Evolutionary conservation across 2,888 invertebrate species (phyloP), one percentile per base, ranked within the genome.

Genomic region (Apodemia zela): DNA sequence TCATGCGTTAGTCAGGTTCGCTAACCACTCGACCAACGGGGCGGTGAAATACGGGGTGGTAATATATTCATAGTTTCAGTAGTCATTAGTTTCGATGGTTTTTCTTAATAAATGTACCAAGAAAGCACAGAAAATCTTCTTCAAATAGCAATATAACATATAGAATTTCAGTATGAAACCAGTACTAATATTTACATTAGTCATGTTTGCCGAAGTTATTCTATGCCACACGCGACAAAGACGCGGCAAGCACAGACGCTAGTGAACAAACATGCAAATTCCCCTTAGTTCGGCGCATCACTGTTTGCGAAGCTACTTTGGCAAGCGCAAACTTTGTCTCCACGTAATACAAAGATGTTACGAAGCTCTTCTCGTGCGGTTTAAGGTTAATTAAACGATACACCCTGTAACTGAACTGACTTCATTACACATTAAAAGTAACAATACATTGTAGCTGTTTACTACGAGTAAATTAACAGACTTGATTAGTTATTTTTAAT

Each of bases 231-330:
- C 58, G 38, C 45, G 63, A 63, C 62, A 62, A 47, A 59, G 62
- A 62, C 33, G 65, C 59, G 35, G 21, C 38, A 45, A n/a, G 45
- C 38, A 49, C 64, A 65, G 67, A 66, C 65, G 66, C 63, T 61
- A 64, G 65, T 63, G 69, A 73, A 81, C 79, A 81, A 82, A 84
- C 79, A 83, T 79, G 81, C 77, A 83, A 84, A 86, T 82, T 83
- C 78, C 42, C 75, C 82, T 80, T 77, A 82, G 82, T 81, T 79
- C 79, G 79, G 54, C 54, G 54, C 82, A 80, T 78, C 71, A 61
- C 72, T 83, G 81, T 87, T 85, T 84, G 76, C 72, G 71, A 71
- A 76, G 71, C 73, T 75, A 76, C 79, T 81, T 78, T 70, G 66
- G 73, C 72, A 77, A 81, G 80, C 77, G 75, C 75, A 77, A 85